Evolutionary conservation across 2,888 invertebrate species (phyloP).

Genomic region (Phania funesta): DNA sequence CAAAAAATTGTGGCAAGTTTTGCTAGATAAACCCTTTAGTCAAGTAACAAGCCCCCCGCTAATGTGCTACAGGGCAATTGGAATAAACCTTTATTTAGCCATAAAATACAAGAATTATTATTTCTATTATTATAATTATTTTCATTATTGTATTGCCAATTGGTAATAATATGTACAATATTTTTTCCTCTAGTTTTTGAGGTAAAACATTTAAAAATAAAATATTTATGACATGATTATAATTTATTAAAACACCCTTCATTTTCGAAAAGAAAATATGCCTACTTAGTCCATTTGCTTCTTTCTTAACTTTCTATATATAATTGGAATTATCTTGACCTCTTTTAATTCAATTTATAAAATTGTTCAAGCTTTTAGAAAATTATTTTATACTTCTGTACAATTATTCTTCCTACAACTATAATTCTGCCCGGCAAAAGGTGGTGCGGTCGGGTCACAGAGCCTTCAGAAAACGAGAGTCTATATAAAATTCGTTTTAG

Average conservation of each 20-base stretch:
- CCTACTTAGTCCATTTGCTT: not conserved
- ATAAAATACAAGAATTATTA: conserved; percentile 23
- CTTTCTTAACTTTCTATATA: too few species aligned
- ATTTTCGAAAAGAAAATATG: not conserved
- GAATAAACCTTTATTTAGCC: conserved; percentile 2
- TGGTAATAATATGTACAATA: conserved; percentile 51
- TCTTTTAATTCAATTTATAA: too few species aligned
- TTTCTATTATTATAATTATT: conserved; percentile 34
- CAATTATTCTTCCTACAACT: too few species aligned
- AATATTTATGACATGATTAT: conserved; percentile 1
- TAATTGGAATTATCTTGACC: too few species aligned
- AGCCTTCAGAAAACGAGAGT: too few species aligned
- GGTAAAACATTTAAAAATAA: conserved; percentile 32
- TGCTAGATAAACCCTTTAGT: not conserved
- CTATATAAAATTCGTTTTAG: too few species aligned
- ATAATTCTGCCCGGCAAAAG: too few species aligned
- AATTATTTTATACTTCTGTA: too few species aligned
- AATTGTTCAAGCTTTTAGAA: too few species aligned
- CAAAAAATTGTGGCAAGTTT: too few species aligned
- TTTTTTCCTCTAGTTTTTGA: conserved; percentile 15
- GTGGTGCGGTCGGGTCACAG: too few species aligned
- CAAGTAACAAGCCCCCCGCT: not conserved
- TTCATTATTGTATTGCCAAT: conserved; percentile 51
- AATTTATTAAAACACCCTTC: conserved; percentile 16
- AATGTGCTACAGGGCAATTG: conserved; percentile 1